Conservation (phyloP, 2,888 invertebrate species). For the Ellobium chinense region DNA sequence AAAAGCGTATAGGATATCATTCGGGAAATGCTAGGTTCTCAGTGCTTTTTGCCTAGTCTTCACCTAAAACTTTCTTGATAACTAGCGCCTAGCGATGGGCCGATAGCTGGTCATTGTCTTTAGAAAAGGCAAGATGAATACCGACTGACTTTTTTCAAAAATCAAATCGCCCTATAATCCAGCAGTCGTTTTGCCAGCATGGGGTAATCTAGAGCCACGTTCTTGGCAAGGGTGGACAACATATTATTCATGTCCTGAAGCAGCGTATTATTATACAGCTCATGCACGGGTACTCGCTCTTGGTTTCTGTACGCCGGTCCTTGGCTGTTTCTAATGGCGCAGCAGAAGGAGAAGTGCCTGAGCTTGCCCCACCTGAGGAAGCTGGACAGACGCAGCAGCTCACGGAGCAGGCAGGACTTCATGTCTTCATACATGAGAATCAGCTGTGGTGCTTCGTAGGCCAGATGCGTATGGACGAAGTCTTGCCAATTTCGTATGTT, state of each 20-base stretch:
- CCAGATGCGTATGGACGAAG: not conserved
- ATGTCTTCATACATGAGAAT: not conserved
- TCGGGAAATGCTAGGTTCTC: too few relatives aligned
- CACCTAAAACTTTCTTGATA: too few relatives aligned
- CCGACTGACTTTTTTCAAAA: too few relatives aligned
- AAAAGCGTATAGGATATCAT: too few relatives aligned
- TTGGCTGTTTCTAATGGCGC: slow-evolving; percentile 12
- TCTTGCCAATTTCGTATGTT: not conserved
- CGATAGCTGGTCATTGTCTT: too few relatives aligned
- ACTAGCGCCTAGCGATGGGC: too few relatives aligned
- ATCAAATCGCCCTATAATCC: too few relatives aligned
- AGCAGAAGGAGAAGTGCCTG: not conserved
- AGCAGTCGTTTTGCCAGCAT: not conserved
- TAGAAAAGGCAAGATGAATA: too few relatives aligned
- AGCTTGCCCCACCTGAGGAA: not conserved
- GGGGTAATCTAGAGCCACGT: not conserved
- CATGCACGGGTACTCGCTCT: not conserved
- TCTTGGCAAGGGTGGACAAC: not conserved
- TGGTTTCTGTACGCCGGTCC: not conserved
- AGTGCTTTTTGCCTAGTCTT: too few relatives aligned
- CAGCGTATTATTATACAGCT: not conserved
- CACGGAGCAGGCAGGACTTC: not conserved
- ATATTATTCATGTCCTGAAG: not conserved
- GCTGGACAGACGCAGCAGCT: not conserved
- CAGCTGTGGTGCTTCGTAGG: not conserved